These are phyloP conservation scores for Orthonyx spaldingii DNA, from an alignment of 2,113 vertebrate species.

Conservation along the genomic window DNA sequence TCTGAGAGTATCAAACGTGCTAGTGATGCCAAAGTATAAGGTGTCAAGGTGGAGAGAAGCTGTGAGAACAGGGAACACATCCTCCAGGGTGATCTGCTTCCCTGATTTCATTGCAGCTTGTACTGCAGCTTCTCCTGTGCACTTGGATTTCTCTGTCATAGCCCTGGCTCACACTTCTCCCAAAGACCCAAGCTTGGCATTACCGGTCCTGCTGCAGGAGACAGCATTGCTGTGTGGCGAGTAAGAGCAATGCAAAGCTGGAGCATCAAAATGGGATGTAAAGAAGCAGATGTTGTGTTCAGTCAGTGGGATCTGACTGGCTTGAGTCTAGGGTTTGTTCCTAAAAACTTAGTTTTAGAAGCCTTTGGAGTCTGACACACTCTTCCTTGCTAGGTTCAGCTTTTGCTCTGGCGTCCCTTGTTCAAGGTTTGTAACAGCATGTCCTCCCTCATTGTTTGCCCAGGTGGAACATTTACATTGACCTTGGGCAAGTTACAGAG, in stretches of 20 bases:
- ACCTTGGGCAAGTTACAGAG: background rate
- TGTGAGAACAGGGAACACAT: background rate
- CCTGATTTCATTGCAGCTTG: background rate
- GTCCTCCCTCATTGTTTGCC: background rate
- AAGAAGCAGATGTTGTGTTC: background rate
- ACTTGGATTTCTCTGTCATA: background rate
- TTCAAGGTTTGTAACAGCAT: background rate
- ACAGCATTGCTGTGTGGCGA: rapidly evolving
- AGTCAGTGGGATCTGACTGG: background rate
- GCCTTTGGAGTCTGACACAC: background rate
- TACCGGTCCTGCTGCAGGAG: background rate
- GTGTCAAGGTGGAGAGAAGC: background rate
- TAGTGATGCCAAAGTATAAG: background rate
- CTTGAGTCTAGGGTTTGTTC: background rate
- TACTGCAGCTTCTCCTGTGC: background rate
- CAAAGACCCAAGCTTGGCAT: background rate
- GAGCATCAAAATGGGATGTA: background rate
- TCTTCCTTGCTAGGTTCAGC: background rate
- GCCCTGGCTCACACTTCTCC: background rate
- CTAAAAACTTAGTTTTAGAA: background rate
- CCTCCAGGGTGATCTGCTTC: background rate
- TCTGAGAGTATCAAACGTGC: background rate
- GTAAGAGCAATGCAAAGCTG: background rate
- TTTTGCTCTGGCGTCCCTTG: background rate
- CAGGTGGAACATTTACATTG: background rate